Evolutionary conservation across 2,797 vertebrate genomes (phyloP).

Genomic region (Dendrocincla tyrannina): DNA sequence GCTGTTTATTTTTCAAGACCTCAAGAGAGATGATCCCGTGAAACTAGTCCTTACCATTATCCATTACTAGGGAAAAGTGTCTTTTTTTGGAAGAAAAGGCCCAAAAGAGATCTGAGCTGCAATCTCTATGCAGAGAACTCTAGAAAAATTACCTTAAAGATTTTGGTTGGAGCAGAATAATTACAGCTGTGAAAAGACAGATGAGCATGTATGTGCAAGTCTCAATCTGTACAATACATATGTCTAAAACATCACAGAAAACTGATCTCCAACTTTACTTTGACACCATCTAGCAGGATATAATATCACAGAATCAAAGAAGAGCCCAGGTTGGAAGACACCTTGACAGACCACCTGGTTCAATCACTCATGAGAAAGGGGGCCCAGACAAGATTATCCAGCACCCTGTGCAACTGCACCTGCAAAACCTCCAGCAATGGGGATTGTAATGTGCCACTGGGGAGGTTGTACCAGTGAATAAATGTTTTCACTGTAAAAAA

Average conservation of each 20-base stretch:
- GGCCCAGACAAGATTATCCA: background rate
- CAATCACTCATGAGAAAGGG: background rate
- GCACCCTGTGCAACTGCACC: background rate
- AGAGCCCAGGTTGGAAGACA: background rate
- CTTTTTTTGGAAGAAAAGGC: background rate
- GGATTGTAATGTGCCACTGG: background rate
- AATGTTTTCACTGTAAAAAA: background rate
- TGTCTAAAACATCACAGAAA: background rate
- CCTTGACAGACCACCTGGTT: background rate
- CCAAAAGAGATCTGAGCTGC: background rate
- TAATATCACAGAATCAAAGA: background rate
- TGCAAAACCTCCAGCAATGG: background rate
- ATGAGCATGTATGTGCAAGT: background rate
- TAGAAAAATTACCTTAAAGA: background rate
- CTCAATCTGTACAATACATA: background rate
- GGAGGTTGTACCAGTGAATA: background rate
- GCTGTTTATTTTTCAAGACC: background rate
- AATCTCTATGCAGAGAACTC: background rate
- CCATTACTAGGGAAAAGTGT: background rate
- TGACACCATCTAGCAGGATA: background rate
- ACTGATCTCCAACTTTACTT: background rate
- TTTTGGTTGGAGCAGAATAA: background rate
- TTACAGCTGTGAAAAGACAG: background rate
- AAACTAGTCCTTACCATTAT: background rate
- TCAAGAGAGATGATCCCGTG: background rate